Evolutionary conservation across 1,140 invertebrate genomes (phyloP).

Genomic region (Mycetomoellerius zeteki): DNA sequence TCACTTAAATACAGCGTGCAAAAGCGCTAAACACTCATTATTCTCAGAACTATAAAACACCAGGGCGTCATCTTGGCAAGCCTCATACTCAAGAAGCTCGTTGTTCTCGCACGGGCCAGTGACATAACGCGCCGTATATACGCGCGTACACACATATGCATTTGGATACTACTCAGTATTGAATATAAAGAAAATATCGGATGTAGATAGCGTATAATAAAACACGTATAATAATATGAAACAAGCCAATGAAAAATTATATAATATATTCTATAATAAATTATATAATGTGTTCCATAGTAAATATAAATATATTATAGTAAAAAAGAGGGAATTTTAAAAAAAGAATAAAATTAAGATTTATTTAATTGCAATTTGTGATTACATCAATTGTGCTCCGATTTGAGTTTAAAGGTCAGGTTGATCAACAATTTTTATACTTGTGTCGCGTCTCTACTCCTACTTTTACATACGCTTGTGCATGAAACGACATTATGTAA

Average conservation of each 20-base stretch:
- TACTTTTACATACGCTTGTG: conserved; percentile 61
- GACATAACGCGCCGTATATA: conserved; percentile 70
- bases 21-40: conserved; percentile 68
- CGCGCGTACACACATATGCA: neutral
- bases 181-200: conserved; percentile 2
- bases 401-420: conserved; percentile 71
- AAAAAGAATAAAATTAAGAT: conserved; percentile 21
- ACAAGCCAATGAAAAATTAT: neutral
- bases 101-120: conserved; percentile 56
- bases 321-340: too few relatives aligned
- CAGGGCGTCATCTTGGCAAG: conserved; percentile 53
- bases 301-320: too few relatives aligned
- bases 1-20: conserved; percentile 44
- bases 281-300: too few relatives aligned
- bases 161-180: neutral
- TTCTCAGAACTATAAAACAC: conserved; percentile 50
- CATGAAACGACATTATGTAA: conserved; percentile 70
- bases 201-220: conserved; percentile 2
- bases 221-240: neutral
- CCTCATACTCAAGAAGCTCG: conserved; percentile 30
- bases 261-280: neutral
- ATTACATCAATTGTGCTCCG: conserved; percentile 80
- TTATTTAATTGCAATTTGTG: conserved; percentile 79
- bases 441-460: conserved; percentile 25
- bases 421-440: conserved; percentile 42